These are phyloP conservation scores for Drosophila kanekoi DNA, from an alignment of 2,888 invertebrate species.

Conservation along the genomic window DNA sequence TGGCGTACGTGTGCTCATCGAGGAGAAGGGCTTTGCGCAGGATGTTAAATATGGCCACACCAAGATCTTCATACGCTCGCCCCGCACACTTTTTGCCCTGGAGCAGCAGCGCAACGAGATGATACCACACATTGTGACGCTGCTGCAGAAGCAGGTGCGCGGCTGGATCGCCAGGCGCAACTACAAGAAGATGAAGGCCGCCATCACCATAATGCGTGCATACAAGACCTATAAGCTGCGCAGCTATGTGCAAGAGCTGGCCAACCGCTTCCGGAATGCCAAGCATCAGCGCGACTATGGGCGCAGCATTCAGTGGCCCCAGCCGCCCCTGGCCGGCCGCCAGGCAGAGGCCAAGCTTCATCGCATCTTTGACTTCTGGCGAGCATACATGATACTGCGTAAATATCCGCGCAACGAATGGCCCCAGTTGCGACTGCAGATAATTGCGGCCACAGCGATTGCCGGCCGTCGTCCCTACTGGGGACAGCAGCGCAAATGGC, in stretches of 20 bases:
- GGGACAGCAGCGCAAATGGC: conserved; percentile 93
- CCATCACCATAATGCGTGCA: conserved; percentile 91
- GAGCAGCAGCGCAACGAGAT: conserved; percentile 94
- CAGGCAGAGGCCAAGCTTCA: conserved; percentile 88
- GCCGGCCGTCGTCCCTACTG: conserved; percentile 88
- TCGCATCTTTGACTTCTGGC: conserved; percentile 91
- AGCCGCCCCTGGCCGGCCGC: conserved; percentile 89
- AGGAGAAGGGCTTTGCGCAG: conserved; percentile 90
- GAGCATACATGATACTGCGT: conserved; percentile 93
- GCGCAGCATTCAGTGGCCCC: conserved; percentile 93
- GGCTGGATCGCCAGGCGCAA: conserved; percentile 91
- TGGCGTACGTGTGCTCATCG: conserved; percentile 93
- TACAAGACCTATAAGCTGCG: conserved; percentile 92
- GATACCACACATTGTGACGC: conserved; percentile 95
- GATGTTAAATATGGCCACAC: conserved; percentile 98
- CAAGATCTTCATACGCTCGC: conserved; percentile 97
- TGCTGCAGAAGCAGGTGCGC: conserved; percentile 98
- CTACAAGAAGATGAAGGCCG: conserved; percentile 94
- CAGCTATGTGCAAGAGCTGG: conserved; percentile 89
- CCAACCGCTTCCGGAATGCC: conserved; percentile 88
- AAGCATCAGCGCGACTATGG: conserved; percentile 90
- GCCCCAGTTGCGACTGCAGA: conserved; percentile 94
- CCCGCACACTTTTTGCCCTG: conserved; percentile 94
- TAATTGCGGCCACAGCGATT: conserved; percentile 90
- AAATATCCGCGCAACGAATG: conserved; percentile 93